These are phyloP conservation scores for Chrysotoxum bicinctum DNA, from an alignment of 2,888 invertebrate genomes.

Conservation along the genomic window DNA sequence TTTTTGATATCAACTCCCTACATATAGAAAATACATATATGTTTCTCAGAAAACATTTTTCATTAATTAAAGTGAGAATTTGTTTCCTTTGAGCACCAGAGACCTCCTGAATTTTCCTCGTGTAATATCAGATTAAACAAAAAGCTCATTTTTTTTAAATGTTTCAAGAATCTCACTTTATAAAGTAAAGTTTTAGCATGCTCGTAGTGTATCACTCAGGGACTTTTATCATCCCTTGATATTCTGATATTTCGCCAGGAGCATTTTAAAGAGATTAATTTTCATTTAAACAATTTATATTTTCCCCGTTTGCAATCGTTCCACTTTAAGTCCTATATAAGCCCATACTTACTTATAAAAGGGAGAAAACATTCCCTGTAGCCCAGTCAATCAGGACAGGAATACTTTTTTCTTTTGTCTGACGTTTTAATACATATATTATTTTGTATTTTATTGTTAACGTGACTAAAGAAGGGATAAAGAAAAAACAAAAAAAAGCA, in stretches of 20 bases:
- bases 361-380: neutral
- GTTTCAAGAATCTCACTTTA: no score
- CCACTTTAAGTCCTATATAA: neutral
- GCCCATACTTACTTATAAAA: neutral
- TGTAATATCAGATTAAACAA: no score
- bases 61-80: no score
- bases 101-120: no score
- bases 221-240: constrained; percentile 16
- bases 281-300: constrained; percentile 26
- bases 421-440: constrained; percentile 17
- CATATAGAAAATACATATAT: no score
- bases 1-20: no score
- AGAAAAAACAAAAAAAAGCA: neutral
- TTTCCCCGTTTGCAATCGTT: neutral
- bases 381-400: constrained; percentile 1
- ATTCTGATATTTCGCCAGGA: neutral
- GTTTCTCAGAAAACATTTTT: no score
- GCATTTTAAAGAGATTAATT: constrained; percentile 25
- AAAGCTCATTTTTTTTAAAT: no score
- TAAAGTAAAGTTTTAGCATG: no score
- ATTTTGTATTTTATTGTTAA: constrained; percentile 37
- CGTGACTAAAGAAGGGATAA: constrained; percentile 11
- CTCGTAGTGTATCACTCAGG: neutral
- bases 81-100: no score
- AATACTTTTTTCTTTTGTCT: neutral